These are phyloP conservation scores for Drosophila hydei DNA, from an alignment of 1,140 invertebrate species.

Conservation along the genomic window DNA sequence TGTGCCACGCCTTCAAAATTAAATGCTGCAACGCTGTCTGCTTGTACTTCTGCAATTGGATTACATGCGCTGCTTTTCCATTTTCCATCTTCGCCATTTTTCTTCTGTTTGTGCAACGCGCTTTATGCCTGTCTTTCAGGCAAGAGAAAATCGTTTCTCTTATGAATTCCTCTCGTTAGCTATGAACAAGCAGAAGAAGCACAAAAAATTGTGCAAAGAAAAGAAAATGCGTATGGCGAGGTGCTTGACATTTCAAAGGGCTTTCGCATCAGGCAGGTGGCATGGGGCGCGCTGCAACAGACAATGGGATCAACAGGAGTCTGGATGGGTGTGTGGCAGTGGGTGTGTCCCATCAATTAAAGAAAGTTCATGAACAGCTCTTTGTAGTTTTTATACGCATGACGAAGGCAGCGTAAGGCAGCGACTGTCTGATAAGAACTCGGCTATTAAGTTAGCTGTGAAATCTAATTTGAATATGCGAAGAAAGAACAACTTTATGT, in stretches of 20 bases:
- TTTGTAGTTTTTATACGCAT: background rate
- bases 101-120: slow-evolving; percentile 22
- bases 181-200: background rate
- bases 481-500: no score
- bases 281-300: background rate
- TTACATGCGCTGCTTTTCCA: slow-evolving; percentile 58
- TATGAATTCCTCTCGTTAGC: slow-evolving; percentile 18
- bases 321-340: background rate
- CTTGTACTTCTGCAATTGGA: slow-evolving; percentile 72
- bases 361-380: slow-evolving; percentile 9
- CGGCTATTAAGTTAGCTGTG: no score
- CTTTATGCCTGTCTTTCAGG: slow-evolving; percentile 25
- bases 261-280: background rate
- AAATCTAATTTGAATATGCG: no score
- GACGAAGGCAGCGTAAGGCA: background rate
- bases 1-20: slow-evolving; percentile 63
- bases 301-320: slow-evolving; percentile 18
- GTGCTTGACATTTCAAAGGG: slow-evolving; percentile 28
- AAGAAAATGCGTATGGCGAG: slow-evolving; percentile 15
- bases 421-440: no score
- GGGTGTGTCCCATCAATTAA: slow-evolving; percentile 11
- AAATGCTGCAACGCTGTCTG: slow-evolving; percentile 42
- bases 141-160: slow-evolving; percentile 9
- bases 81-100: slow-evolving; percentile 42
- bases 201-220: background rate